Percentiles rank a stretch among this genome's conserved stretches.
phyloP scores from a whole-genome alignment of 2,113 vertebrate genomes.

The Malurus melanocephalus region DNA sequence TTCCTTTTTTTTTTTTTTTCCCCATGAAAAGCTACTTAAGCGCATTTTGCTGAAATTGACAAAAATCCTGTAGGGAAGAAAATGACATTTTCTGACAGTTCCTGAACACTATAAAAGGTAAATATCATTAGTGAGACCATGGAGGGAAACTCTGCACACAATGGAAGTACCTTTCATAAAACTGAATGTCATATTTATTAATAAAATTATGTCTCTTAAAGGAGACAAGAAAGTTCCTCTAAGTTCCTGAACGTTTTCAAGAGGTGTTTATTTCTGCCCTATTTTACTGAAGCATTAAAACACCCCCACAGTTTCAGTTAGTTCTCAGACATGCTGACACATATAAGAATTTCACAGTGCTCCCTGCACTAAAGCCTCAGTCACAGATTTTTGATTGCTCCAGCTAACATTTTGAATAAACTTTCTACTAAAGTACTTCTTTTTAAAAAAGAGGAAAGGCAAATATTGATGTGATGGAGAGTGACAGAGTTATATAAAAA shows the following conservation, averaged over 20 bases:
- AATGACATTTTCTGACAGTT: conserved; percentile 58
- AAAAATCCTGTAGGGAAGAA: conserved; percentile 45
- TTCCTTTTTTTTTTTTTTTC: not conserved
- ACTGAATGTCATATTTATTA: not conserved
- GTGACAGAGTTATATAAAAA: not conserved
- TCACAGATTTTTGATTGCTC: not conserved
- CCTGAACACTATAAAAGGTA: conserved; percentile 11
- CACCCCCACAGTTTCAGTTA: not conserved
- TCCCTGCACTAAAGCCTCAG: not conserved
- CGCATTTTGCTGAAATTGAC: conserved; percentile 29
- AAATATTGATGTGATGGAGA: not conserved
- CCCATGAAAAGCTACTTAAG: conserved; percentile 3
- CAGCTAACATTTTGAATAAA: not conserved
- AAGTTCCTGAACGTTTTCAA: not conserved
- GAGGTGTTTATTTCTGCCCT: not conserved
- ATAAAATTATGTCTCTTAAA: not conserved
- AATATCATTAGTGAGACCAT: conserved; percentile 36
- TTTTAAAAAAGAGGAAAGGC: not conserved
- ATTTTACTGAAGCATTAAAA: not conserved
- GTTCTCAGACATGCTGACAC: not conserved
- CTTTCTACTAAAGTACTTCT: not conserved
- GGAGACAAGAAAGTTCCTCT: not conserved
- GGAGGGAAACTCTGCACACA: not conserved
- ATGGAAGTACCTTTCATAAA: not conserved
- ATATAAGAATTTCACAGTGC: not conserved